Evolutionary conservation across 2,113 vertebrate species (phyloP).

Genomic region (Macaca fascicularis): T2T-MFA8v1.1 NC_088394.1:74560001-74560500

Average conservation of each 20-base stretch:
- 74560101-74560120: conserved; percentile 53
- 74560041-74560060: conserved; percentile 52
- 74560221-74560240: neutral
- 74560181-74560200: conserved; percentile 14
- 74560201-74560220: neutral
- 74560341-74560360: conserved; percentile 58
- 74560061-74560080: conserved; percentile 65
- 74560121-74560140: neutral
- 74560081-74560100: conserved; percentile 64
- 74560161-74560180: neutral
- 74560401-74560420: conserved; percentile 63
- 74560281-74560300: conserved; percentile 72
- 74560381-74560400: conserved; percentile 55
- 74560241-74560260: neutral
- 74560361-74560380: conserved; percentile 48
- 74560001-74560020: conserved; percentile 37
- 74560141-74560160: neutral
- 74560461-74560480: neutral
- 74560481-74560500: neutral
- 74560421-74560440: conserved; percentile 14
- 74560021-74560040: conserved; percentile 33
- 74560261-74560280: neutral
- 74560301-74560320: conserved; percentile 39
- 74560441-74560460: neutral
- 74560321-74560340: conserved; percentile 53